Evolutionary conservation across 2,113 vertebrate genomes (phyloP), one percentile per base, ranked within the genome.

Genomic region (Chionodraco myersi): DNA sequence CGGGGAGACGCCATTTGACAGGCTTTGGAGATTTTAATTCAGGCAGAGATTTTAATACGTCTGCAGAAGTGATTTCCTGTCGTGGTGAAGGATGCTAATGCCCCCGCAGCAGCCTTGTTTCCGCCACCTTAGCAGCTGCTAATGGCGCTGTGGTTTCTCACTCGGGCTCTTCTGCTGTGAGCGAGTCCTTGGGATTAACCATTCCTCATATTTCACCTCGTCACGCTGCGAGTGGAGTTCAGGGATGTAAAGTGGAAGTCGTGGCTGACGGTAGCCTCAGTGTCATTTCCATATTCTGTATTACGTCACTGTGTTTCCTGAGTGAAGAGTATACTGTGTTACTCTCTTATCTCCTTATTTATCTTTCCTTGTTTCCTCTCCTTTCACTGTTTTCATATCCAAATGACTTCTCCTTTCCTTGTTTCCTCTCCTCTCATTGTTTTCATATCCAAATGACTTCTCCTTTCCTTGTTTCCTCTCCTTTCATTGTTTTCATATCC

Each of bases 11-110:
- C 72, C 72, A 54, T 83, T 86, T 85, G 85, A 87, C 87, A 81
- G 79, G 66, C 84, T 85, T 86, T 74, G 21, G 79, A 85, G 76
- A 72, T 90, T 92, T 92, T 87, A 86, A 89, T 90, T 88, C 87
- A 56, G 74, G 73, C 78, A 54, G 75, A 65, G 72, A 80, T 90
- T 88, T 89, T 85, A 92, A 91, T 86, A 84, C 83, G 83, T 82
- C 84, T 5, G 47, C 4, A 13, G 57, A 67, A 90, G 80, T 59
- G 90, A 91, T 92, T 89, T 90, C 76, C 86, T 88, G 89, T 92
- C 84, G 63, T 49, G 71, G 71, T 89, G 86, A 90, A 61, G 64
- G 83, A 89, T 79, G 90, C 80, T 88, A 77, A 89, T 86, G 77
- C 77, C n/a, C 26, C 52, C 0, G 18, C 74, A 26, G 41, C 76